Evolutionary conservation across 2,888 invertebrate species (phyloP).

Genomic region (Amphipyra berbera): DNA sequence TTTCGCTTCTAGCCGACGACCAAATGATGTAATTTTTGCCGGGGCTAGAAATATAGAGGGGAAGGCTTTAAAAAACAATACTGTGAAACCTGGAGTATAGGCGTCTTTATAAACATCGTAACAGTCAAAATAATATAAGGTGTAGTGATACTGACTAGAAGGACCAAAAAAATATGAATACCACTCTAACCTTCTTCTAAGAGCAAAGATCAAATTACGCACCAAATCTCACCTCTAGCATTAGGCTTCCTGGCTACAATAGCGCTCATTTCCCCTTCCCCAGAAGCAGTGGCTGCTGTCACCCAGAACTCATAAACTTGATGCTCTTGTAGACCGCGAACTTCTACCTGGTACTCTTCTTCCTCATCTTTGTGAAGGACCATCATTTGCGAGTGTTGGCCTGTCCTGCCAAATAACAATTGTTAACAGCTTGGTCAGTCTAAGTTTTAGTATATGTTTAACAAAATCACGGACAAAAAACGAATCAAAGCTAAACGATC

Average conservation of each 20-base stretch:
- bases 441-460: too few relatives aligned
- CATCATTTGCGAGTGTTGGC: slow-evolving; percentile 79
- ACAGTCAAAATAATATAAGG: too few relatives aligned
- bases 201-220: too few relatives aligned
- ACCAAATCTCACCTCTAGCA: slow-evolving; percentile 88
- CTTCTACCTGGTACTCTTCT: slow-evolving; percentile 88
- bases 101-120: too few relatives aligned
- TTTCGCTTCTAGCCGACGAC: slow-evolving; percentile 91
- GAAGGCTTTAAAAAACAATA: too few relatives aligned
- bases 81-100: too few relatives aligned
- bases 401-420: slow-evolving; percentile 69
- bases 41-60: slow-evolving; percentile 89
- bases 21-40: slow-evolving; percentile 95
- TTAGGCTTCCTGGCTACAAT: slow-evolving; percentile 93
- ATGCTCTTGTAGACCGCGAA: slow-evolving; percentile 92
- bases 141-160: too few relatives aligned
- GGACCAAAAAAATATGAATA: too few relatives aligned
- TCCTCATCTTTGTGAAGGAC: slow-evolving; percentile 71
- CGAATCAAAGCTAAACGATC: too few relatives aligned
- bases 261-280: slow-evolving; percentile 93
- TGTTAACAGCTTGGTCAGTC: too few relatives aligned
- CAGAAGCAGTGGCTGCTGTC: slow-evolving; percentile 93
- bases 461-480: too few relatives aligned
- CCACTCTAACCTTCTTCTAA: too few relatives aligned
- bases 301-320: slow-evolving; percentile 96